Evolutionary conservation across 2,797 vertebrate genomes (phyloP).

Genomic region (Syndactyla subalaris): DNA sequence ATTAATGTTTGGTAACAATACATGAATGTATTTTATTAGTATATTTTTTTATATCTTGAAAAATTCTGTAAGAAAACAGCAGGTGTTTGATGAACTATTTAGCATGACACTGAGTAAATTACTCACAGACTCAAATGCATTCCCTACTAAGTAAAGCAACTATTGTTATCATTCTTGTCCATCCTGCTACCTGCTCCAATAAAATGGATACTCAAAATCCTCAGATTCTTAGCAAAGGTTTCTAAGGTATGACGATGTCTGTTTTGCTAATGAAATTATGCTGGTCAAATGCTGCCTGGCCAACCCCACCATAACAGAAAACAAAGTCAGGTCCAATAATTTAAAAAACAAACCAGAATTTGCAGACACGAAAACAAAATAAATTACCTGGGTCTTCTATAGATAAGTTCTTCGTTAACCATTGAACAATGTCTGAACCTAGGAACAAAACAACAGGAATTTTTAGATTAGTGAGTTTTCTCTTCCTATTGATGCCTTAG

Average conservation of each 20-base stretch:
- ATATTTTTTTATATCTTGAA: background rate
- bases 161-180: background rate
- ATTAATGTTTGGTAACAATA: background rate
- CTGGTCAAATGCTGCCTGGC: background rate
- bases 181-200: background rate
- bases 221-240: background rate
- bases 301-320: background rate
- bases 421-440: constrained; percentile 98
- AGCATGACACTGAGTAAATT: background rate
- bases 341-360: background rate
- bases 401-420: constrained; percentile 95
- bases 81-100: background rate
- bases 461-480: background rate
- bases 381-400: constrained; percentile 96
- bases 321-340: background rate
- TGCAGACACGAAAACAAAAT: background rate
- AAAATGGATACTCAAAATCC: background rate
- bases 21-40: background rate
- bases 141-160: background rate
- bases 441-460: constrained; percentile 58
- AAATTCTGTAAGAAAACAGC: background rate
- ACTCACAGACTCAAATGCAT: background rate
- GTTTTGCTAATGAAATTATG: background rate
- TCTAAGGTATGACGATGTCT: background rate
- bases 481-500: background rate